phyloP scores from a whole-genome alignment of 2,888 invertebrate species.

The Synanthedon formicaeformis region DNA sequence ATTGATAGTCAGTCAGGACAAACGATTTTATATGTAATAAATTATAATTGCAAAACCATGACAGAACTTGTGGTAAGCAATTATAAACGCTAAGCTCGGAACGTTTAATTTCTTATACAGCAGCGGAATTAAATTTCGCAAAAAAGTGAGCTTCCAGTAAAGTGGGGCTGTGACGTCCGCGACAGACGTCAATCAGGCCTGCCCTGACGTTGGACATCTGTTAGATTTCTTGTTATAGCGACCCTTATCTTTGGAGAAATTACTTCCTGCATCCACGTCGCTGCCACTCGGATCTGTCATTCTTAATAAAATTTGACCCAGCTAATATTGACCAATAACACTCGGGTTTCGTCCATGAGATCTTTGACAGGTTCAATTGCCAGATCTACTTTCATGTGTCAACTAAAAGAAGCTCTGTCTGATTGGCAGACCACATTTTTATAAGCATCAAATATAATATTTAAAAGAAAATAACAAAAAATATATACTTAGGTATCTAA shows the following conservation, averaged over 20 bases:
- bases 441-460: too few relatives aligned
- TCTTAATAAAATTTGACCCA: slow-evolving; percentile 22
- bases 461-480: too few relatives aligned
- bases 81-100: not conserved
- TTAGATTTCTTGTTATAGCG: slow-evolving; percentile 47
- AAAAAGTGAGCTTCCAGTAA: slow-evolving; percentile 11
- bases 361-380: not conserved
- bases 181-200: slow-evolving; percentile 41
- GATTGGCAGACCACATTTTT: too few relatives aligned
- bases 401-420: too few relatives aligned
- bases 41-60: too few relatives aligned
- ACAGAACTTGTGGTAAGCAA: not conserved
- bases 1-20: too few relatives aligned
- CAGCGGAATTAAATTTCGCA: slow-evolving; percentile 6
- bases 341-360: not conserved
- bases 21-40: too few relatives aligned
- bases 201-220: slow-evolving; percentile 40
- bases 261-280: slow-evolving; percentile 43
- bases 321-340: slow-evolving; percentile 5
- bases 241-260: slow-evolving; percentile 55
- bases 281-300: slow-evolving; percentile 32
- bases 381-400: too few relatives aligned
- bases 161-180: slow-evolving; percentile 12
- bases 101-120: not conserved
- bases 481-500: too few relatives aligned